phyloP scores from a whole-genome alignment of 23 tunicate species.

The Aplidium turbinatum region DNA sequence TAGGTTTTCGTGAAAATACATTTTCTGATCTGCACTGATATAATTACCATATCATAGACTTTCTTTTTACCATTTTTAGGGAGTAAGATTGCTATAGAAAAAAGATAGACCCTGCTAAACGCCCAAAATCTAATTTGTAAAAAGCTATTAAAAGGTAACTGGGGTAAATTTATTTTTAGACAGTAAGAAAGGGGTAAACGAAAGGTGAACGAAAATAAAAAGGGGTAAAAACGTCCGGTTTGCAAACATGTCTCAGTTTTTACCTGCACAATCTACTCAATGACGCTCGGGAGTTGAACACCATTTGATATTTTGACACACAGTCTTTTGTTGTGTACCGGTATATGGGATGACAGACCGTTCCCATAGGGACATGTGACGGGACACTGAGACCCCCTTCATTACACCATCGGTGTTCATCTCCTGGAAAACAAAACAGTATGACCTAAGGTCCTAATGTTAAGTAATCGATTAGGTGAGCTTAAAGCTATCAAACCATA shows the following conservation, averaged over 20 bases:
- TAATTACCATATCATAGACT: too few species aligned
- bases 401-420: constrained; percentile 38
- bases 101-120: too few species aligned
- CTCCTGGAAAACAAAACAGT: constrained; percentile 23
- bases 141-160: too few species aligned
- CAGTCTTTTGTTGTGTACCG: constrained; percentile 43
- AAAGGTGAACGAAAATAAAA: not conserved
- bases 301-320: constrained; percentile 13
- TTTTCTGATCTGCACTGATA: too few species aligned
- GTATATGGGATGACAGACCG: constrained; percentile 41
- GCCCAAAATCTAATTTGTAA: too few species aligned
- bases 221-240: not conserved
- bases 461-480: too few species aligned
- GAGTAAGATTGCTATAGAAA: too few species aligned
- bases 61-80: too few species aligned
- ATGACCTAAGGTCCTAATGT: not conserved
- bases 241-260: not conserved
- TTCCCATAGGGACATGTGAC: constrained; percentile 9
- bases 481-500: too few species aligned
- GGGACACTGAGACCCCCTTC: constrained; percentile 38
- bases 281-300: constrained; percentile 24
- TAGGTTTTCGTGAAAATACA: too few species aligned
- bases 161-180: too few species aligned
- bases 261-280: constrained; percentile 39
- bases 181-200: not conserved